phyloP scores from a whole-genome alignment of 2,797 vertebrate species.

The Enteromius radiatus region DNA sequence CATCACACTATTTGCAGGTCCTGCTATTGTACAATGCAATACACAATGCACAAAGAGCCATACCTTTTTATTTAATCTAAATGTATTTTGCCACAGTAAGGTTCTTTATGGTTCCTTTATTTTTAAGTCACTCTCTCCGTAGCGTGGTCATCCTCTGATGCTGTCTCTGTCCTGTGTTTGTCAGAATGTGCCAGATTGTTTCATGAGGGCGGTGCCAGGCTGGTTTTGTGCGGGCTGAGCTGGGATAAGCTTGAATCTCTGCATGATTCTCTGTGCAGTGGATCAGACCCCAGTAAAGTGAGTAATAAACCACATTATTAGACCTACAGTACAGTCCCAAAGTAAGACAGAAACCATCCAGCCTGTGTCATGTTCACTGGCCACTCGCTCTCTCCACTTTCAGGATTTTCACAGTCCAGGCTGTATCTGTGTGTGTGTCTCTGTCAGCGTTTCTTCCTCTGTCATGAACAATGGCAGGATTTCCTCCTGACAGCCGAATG shows the following conservation, averaged over 20 bases:
- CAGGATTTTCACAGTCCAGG: constrained; percentile 23
- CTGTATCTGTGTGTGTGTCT: constrained; percentile 44
- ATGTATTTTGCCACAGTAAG: too few relatives aligned
- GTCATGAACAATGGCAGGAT: constrained; percentile 77
- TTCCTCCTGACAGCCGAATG: constrained; percentile 74
- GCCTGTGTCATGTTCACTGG: constrained; percentile 4
- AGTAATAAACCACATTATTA: constrained; percentile 53
- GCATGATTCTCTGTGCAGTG: constrained; percentile 81
- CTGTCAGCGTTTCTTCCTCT: constrained; percentile 66
- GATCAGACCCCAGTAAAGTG: constrained; percentile 87
- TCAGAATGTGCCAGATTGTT: constrained; percentile 90
- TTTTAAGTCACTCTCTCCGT: not conserved
- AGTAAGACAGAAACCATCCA: not conserved
- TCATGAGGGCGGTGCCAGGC: constrained; percentile 88
- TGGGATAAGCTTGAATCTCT: constrained; percentile 92
- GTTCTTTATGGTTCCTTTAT: too few relatives aligned
- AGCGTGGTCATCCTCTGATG: not conserved
- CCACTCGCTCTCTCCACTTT: constrained; percentile 51
- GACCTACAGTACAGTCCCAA: not conserved
- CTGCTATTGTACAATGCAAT: too few relatives aligned
- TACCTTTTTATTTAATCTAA: too few relatives aligned
- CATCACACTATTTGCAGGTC: not conserved
- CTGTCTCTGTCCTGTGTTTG: constrained; percentile 3
- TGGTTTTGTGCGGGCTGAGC: constrained; percentile 89
- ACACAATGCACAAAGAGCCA: too few relatives aligned